Evolutionary conservation across 2,797 vertebrate species (phyloP).

Genomic region (Ambastaia sidthimunki): DNA sequence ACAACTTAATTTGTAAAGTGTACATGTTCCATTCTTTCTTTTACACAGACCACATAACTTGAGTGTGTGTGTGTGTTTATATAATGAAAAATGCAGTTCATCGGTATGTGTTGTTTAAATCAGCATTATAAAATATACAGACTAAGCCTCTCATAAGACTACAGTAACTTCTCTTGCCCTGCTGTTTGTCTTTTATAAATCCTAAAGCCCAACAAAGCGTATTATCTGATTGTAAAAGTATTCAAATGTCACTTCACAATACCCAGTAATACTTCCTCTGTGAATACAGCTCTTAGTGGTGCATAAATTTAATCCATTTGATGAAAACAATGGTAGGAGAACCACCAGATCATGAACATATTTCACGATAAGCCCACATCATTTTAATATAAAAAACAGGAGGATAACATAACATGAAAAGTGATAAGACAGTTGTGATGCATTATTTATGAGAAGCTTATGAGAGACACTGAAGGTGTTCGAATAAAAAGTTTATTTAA

Average conservation of each 20-base stretch:
- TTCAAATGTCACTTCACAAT: not conserved
- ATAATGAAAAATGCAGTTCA: not conserved
- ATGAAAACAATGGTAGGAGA: not conserved
- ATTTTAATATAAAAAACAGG: too few relatives aligned
- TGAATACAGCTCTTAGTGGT: not conserved
- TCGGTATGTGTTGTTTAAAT: constrained; percentile 8
- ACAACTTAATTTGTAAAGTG: too few relatives aligned
- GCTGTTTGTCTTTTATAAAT: constrained; percentile 20
- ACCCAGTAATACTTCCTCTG: constrained; percentile 10
- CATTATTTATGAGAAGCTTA: too few relatives aligned
- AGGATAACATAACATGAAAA: too few relatives aligned
- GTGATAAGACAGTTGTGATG: too few relatives aligned
- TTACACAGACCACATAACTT: too few relatives aligned
- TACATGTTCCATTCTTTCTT: too few relatives aligned
- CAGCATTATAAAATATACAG: constrained; percentile 13
- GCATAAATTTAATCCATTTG: not conserved
- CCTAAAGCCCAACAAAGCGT: constrained; percentile 27
- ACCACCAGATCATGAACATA: not conserved
- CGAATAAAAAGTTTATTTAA: too few relatives aligned
- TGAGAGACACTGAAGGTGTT: too few relatives aligned
- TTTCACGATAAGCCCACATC: too few relatives aligned
- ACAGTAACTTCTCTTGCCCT: not conserved
- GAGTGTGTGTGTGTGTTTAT: too few relatives aligned
- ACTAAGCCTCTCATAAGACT: not conserved
- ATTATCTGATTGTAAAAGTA: constrained; percentile 19